Evolutionary conservation across 2,888 invertebrate genomes (phyloP), one percentile per base, ranked within the genome.

Genomic region (Caenorhabditis sp.): DNA sequence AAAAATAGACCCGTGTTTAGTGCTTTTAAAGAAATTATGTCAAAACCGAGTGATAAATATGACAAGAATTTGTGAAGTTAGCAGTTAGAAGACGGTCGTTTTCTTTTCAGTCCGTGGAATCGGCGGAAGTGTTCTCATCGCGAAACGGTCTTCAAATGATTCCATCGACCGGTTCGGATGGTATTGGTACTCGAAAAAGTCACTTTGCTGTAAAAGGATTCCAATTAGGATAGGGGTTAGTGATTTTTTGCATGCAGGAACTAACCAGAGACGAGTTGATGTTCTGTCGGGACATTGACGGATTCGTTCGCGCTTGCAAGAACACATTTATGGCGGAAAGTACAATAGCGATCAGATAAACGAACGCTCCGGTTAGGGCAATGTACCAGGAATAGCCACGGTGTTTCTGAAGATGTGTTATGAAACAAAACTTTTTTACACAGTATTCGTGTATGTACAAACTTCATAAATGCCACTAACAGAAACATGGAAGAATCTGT

Each of bases 391-490:
- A 87, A 46, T 87, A 88, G 13, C 88, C 88, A 24, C 79, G 79
- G 32, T 87, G 88, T 63, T 88, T 88, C 86, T 86, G 58, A 59
- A 81, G 65, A 13, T 26, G 11, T 63, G 27, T 24, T 9, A 35
- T 7, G 5, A 30, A 17, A 45, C 17, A 45, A 45, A 45, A n/a
- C n/a, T n/a, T n/a, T n/a, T n/a, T n/a, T n/a, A 45, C 9, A 45
- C 20, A 9, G 22, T 45, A 6, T 6, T 20, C 9, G 9, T 22
- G 9, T 17, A 50, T 8, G 32, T n/a, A 22, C 24, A 20, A 35
- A 86, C 86, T 76, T 88, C 88, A 70, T 88, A 88, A 30, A 88
- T 88, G 46, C 88, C 88, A 63, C 83, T 83, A 30, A 88, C 88
- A 15, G 83, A 84, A 13, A 88, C 88, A 52, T 86, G 85, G 70